Evolutionary conservation across 2,888 invertebrate genomes (phyloP).

Genomic region (Congeria kusceri): DNA sequence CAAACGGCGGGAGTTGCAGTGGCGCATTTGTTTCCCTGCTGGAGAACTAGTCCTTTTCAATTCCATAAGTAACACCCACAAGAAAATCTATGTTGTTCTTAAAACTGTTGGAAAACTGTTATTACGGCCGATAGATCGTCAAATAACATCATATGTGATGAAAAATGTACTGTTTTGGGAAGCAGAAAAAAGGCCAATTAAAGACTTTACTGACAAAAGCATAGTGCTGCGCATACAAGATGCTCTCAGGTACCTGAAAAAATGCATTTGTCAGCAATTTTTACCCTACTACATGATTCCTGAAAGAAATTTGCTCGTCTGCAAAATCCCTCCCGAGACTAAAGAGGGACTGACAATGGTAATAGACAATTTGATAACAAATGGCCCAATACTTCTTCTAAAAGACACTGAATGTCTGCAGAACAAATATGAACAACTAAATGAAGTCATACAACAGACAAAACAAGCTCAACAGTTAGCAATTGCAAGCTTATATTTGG

Average conservation of each 20-base stretch:
- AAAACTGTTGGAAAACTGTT: conserved; percentile 27
- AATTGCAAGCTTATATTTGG: too few species aligned
- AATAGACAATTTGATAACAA: neutral
- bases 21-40: conserved; percentile 34
- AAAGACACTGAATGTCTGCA: neutral
- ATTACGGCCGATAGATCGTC: conserved; percentile 1
- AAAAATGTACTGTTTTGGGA: conserved; percentile 42
- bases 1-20: conserved; percentile 23
- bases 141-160: conserved; percentile 38
- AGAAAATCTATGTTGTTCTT: conserved; percentile 25
- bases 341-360: neutral
- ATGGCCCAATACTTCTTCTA: neutral
- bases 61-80: conserved; percentile 34
- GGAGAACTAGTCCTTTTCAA: conserved; percentile 33
- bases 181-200: conserved; percentile 20
- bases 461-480: too few species aligned
- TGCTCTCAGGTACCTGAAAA: neutral
- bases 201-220: neutral
- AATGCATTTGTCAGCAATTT: neutral
- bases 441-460: too few species aligned
- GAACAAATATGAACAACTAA: too few species aligned
- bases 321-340: neutral
- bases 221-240: neutral
- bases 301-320: neutral
- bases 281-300: conserved; percentile 4